Percentiles rank a stretch among this genome's conserved stretches.
These are phyloP conservation scores for Pegoplata infirma DNA, from an alignment of 2,888 invertebrate genomes.

Conservation along the genomic window DNA sequence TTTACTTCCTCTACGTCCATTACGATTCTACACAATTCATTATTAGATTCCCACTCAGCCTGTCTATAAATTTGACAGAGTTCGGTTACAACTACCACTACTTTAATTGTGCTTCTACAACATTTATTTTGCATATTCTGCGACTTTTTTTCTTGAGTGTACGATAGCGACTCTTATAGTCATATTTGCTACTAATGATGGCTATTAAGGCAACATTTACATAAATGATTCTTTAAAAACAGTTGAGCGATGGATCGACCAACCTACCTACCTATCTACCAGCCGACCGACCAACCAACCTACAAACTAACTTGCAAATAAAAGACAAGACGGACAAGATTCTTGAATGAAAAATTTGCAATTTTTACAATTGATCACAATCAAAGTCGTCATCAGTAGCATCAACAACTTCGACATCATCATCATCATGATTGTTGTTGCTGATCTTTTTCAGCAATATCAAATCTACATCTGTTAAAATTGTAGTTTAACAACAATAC, in stretches of 20 bases:
- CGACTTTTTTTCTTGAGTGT: too few species aligned
- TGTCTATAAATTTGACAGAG: too few species aligned
- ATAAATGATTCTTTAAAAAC: slow-evolving; percentile 49
- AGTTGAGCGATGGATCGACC: slow-evolving; percentile 4
- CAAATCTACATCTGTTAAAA: slow-evolving; percentile 43
- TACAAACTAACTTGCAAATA: too few species aligned
- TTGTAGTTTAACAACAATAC: neutral
- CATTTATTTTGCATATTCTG: too few species aligned
- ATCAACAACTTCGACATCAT: slow-evolving; percentile 10
- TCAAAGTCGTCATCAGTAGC: slow-evolving; percentile 42
- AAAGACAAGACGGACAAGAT: slow-evolving; percentile 28
- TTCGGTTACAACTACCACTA: too few species aligned
- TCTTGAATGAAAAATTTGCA: slow-evolving; percentile 60
- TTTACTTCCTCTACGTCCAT: too few species aligned
- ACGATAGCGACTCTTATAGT: slow-evolving; percentile 14
- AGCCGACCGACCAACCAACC: neutral
- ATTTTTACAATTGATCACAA: slow-evolving; percentile 61
- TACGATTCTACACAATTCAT: too few species aligned
- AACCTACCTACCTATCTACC: neutral
- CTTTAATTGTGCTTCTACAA: too few species aligned
- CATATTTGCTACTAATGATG: slow-evolving; percentile 61
- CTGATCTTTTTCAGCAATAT: slow-evolving; percentile 20
- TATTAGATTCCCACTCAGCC: too few species aligned
- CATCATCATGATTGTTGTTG: slow-evolving; percentile 29
- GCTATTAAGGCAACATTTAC: slow-evolving; percentile 59